phyloP scores from a whole-genome alignment of 2,113 vertebrate species.

The Hypocryptadius cinnamomeus region DNA sequence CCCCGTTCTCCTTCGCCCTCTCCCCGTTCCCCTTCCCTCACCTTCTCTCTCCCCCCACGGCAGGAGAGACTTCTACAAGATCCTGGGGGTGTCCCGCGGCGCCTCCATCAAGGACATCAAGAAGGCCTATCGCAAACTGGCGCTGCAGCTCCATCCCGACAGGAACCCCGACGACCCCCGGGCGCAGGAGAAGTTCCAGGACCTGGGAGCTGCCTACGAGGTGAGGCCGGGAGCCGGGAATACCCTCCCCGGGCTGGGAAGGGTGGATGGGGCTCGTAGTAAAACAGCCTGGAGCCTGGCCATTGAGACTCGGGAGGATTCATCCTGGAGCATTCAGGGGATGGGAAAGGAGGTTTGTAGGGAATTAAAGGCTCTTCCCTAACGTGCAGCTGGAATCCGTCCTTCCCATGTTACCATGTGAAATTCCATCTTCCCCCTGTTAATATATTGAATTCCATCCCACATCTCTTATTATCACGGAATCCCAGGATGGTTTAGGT shows the following conservation, averaged over 20 bases:
- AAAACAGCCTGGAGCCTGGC: background rate
- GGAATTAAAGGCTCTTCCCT: accelerated
- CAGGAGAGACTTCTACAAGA: conserved; percentile 96
- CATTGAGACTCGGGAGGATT: accelerated
- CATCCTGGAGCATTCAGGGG: accelerated
- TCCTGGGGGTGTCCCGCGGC: conserved; percentile 86
- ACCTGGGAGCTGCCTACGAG: conserved; percentile 96
- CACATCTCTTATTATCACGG: background rate
- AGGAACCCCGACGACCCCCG: conserved; percentile 91
- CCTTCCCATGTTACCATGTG: background rate
- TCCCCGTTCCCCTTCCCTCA: background rate
- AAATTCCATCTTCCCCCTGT: background rate
- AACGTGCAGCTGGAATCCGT: accelerated
- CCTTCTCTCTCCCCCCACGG: accelerated
- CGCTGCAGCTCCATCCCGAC: conserved; percentile 94
- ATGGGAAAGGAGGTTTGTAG: accelerated
- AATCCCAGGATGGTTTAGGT: background rate
- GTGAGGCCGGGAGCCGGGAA: conserved; percentile 43
- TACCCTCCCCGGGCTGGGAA: accelerated
- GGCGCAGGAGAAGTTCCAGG: conserved; percentile 94
- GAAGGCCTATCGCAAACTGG: conserved; percentile 96
- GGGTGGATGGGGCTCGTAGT: accelerated
- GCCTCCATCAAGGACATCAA: conserved; percentile 95
- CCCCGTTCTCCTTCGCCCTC: background rate
- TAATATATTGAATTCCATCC: background rate